Conservation (phyloP, 2,888 invertebrate species). For the Meiosimyza platycephala region DNA sequence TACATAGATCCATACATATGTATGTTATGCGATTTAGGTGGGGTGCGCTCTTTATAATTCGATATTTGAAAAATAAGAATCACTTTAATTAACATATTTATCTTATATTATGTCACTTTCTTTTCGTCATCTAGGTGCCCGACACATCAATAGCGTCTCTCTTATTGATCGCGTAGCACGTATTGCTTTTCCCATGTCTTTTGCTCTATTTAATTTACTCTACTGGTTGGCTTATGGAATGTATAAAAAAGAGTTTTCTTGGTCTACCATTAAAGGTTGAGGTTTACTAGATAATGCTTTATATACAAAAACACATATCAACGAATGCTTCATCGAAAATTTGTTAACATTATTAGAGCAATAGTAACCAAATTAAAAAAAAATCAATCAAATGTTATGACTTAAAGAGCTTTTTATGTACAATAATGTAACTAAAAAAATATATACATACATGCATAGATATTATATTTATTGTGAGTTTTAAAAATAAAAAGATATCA, state of each 20-base stretch:
- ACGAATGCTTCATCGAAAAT: constrained; percentile 1
- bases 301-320: neutral
- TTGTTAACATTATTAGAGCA: neutral
- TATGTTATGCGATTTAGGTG: too few species aligned
- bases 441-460: too few species aligned
- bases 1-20: too few species aligned
- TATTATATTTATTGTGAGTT: too few species aligned
- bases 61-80: too few species aligned
- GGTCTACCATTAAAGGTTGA: constrained; percentile 57
- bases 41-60: too few species aligned
- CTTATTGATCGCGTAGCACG: constrained; percentile 85
- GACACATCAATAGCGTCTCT: constrained; percentile 88
- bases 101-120: too few species aligned
- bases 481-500: neutral
- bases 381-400: neutral
- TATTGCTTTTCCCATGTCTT: constrained; percentile 86
- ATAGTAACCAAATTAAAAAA: too few species aligned
- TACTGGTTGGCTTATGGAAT: constrained; percentile 91
- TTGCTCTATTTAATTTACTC: constrained; percentile 85
- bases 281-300: neutral
- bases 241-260: constrained; percentile 70
- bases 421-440: neutral
- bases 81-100: too few species aligned
- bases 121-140: constrained; percentile 54
- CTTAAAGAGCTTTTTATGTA: constrained; percentile 12